Percentiles rank a stretch among this genome's conserved stretches.
These are phyloP conservation scores for Silvanus unidentatus DNA, from an alignment of 2,888 invertebrate species.

Conservation along the genomic window DNA sequence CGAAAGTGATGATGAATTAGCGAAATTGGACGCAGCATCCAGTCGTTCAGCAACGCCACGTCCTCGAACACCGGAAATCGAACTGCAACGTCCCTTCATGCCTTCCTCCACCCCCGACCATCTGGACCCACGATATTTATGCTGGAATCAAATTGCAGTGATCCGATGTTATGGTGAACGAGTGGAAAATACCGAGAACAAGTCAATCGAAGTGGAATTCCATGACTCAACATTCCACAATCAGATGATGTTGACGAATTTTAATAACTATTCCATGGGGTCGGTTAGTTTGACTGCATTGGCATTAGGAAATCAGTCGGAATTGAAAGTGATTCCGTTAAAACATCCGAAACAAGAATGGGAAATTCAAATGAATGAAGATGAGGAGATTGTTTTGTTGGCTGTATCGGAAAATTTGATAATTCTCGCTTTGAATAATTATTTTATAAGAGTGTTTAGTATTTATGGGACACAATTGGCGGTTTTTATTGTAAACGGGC, in stretches of 20 bases:
- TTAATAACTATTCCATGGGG: conserved; percentile 79
- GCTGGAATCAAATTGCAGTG: conserved; percentile 93
- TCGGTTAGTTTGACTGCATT: conserved; percentile 75
- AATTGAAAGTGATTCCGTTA: conserved; percentile 67
- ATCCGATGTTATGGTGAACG: conserved; percentile 73
- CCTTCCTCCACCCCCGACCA: conserved; percentile 82
- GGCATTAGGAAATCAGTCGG: conserved; percentile 69
- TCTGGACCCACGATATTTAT: conserved; percentile 65
- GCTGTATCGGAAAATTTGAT: conserved; percentile 67
- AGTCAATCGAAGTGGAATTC: conserved; percentile 90
- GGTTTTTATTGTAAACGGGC: conserved; percentile 66
- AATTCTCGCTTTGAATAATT: conserved; percentile 69
- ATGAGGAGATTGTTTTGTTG: conserved; percentile 68
- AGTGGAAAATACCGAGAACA: conserved; percentile 52
- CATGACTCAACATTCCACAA: conserved; percentile 88
- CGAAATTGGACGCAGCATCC: conserved; percentile 11
- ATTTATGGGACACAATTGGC: conserved; percentile 83
- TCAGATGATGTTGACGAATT: conserved; percentile 83
- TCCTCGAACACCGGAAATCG: conserved; percentile 46
- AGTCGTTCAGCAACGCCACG: conserved; percentile 31
- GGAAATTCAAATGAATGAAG: conserved; percentile 69
- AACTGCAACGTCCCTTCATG: conserved; percentile 81
- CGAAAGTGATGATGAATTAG: conserved; percentile 38
- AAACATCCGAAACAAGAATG: conserved; percentile 78
- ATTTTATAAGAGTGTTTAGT: conserved; percentile 77